phyloP scores from a whole-genome alignment of 1,140 invertebrate genomes.

The Polypedilum vanderplanki region DNA sequence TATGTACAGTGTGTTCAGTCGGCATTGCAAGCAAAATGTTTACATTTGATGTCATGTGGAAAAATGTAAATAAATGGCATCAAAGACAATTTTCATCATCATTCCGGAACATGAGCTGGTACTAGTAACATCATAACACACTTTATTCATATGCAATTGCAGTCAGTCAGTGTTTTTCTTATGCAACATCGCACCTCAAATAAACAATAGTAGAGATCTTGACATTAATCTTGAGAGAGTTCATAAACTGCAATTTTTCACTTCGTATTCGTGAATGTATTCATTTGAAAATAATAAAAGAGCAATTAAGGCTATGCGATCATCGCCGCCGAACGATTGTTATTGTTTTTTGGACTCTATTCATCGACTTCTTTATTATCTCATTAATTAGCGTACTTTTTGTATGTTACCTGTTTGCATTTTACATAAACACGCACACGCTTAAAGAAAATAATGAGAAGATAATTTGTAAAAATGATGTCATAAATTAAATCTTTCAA shows the following conservation, averaged over 20 bases:
- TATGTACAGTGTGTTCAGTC: too few relatives aligned
- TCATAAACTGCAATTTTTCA: neutral
- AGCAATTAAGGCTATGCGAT: constrained; percentile 3
- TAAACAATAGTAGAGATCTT: neutral
- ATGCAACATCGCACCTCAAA: neutral
- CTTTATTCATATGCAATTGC: neutral
- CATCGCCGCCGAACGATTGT: neutral
- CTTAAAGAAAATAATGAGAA: neutral
- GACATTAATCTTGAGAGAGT: constrained; percentile 17
- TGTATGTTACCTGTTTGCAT: neutral
- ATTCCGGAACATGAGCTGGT: neutral
- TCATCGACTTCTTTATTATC: neutral
- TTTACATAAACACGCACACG: neutral
- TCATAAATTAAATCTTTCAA: too few relatives aligned
- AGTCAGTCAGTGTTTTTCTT: neutral
- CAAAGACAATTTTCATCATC: neutral
- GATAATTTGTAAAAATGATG: neutral
- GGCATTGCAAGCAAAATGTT: too few relatives aligned
- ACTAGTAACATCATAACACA: neutral
- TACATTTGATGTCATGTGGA: neutral
- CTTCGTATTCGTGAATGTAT: neutral
- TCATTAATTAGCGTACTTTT: neutral
- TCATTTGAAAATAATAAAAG: neutral
- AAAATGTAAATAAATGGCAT: neutral
- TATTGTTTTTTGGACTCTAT: neutral